phyloP scores from a whole-genome alignment of 1,140 invertebrate genomes.

The Brachionus angularis region DNA sequence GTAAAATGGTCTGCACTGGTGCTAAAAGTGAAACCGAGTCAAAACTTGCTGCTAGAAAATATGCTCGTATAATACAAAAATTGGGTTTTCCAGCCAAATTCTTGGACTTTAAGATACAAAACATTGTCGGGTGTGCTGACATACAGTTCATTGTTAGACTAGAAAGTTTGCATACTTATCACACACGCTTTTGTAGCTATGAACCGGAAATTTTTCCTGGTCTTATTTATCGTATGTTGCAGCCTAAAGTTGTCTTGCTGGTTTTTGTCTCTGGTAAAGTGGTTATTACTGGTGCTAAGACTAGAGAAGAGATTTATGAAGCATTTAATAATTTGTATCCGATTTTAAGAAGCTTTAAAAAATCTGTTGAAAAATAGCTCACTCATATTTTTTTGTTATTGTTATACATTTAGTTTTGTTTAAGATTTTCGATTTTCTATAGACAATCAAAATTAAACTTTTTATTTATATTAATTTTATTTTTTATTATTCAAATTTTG shows the following conservation, averaged over 20 bases:
- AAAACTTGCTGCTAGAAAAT: slow-evolving; percentile 90
- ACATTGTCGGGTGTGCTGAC: slow-evolving; percentile 99
- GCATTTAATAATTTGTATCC: slow-evolving; percentile 99
- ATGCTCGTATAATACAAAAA: slow-evolving; percentile 99
- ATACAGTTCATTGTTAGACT: slow-evolving; percentile 97
- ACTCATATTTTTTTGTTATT: too few relatives aligned
- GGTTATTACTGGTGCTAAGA: slow-evolving; percentile 94
- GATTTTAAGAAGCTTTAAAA: slow-evolving; percentile 86
- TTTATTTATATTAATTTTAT: too few relatives aligned
- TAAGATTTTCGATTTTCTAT: too few relatives aligned
- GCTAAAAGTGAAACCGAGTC: slow-evolving; percentile 99
- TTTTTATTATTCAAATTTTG: too few relatives aligned
- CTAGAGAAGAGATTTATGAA: slow-evolving; percentile 95
- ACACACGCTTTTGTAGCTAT: slow-evolving; percentile 58
- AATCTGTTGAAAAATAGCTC: slow-evolving; percentile 37
- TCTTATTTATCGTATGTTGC: slow-evolving; percentile 99
- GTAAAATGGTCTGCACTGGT: slow-evolving; percentile 99
- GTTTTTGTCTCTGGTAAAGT: slow-evolving; percentile 99
- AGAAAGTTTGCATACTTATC: slow-evolving; percentile 80
- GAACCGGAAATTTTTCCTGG: slow-evolving; percentile 84
- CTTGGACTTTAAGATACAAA: slow-evolving; percentile 98
- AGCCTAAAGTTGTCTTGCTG: slow-evolving; percentile 92
- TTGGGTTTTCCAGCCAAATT: slow-evolving; percentile 97
- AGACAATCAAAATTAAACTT: too few relatives aligned
- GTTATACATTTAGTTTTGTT: too few relatives aligned